phyloP scores from a whole-genome alignment of 2,888 invertebrate genomes.

The Drosophila monieri region DNA sequence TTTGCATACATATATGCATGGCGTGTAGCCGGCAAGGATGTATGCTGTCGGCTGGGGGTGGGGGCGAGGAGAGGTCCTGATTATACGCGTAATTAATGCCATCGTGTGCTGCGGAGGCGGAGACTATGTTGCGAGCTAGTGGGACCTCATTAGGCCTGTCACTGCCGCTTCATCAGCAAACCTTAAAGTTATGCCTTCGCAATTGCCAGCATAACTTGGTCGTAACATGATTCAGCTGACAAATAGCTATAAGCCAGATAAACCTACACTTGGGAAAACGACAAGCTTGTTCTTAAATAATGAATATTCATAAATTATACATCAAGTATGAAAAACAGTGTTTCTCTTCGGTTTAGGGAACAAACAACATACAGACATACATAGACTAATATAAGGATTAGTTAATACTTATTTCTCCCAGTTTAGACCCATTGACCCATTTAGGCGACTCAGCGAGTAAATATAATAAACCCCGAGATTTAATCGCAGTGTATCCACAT shows the following conservation, averaged over 20 bases:
- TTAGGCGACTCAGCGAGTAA: background rate
- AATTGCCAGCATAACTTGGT: slow-evolving; percentile 37
- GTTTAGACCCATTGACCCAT: no score
- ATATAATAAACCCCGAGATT: background rate
- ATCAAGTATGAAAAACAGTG: no score
- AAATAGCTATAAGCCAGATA: slow-evolving; percentile 17
- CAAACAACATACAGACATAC: no score
- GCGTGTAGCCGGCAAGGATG: slow-evolving; percentile 7
- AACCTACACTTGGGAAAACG: slow-evolving; percentile 13
- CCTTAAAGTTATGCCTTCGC: slow-evolving; percentile 34
- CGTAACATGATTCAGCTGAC: slow-evolving; percentile 18
- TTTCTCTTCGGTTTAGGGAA: no score
- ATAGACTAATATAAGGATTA: no score
- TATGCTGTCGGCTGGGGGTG: no score
- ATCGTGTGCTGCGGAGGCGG: slow-evolving; percentile 9
- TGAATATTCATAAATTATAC: no score
- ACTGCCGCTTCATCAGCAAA: slow-evolving; percentile 41
- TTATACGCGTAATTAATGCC: slow-evolving; percentile 44
- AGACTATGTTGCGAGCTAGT: background rate
- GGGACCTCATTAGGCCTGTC: slow-evolving; percentile 33
- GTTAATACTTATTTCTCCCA: no score
- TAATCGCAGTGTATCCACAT: slow-evolving; percentile 32
- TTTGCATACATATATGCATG: slow-evolving; percentile 54
- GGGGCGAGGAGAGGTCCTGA: slow-evolving; percentile 11
- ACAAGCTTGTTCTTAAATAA: no score